These are phyloP conservation scores for Cephus nigrinus DNA, from an alignment of 2,888 invertebrate species.

Conservation along the genomic window DNA sequence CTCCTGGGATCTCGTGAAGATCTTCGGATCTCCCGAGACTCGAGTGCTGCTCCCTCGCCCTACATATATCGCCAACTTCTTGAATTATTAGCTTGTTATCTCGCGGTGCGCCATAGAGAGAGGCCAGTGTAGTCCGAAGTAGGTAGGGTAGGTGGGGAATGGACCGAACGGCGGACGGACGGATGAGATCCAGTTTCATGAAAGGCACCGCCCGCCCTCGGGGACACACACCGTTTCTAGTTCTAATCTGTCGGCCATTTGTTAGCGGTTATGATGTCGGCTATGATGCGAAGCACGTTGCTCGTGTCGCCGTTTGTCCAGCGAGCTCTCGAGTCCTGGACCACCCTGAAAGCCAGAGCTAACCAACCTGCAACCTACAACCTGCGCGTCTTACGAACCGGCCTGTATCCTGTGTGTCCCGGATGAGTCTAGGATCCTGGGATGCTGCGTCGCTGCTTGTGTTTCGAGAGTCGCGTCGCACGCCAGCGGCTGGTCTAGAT, in stretches of 20 bases:
- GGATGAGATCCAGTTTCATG: constrained; percentile 62
- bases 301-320: constrained; percentile 53
- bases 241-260: constrained; percentile 64
- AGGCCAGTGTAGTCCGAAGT: background rate
- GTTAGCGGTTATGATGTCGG: constrained; percentile 58
- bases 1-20: background rate
- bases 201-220: constrained; percentile 54
- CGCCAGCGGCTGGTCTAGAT: background rate
- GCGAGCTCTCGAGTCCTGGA: constrained; percentile 37
- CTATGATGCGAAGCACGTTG: constrained; percentile 47
- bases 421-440: no score
- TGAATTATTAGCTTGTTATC: constrained; percentile 63
- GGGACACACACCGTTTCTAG: constrained; percentile 46
- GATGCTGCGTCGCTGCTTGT: no score
- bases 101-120: constrained; percentile 21
- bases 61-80: constrained; percentile 52
- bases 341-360: constrained; percentile 50
- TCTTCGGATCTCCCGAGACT: background rate
- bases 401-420: no score
- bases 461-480: no score
- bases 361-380: constrained; percentile 35
- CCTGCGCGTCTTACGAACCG: constrained; percentile 8
- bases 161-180: constrained; percentile 1
- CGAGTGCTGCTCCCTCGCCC: constrained; percentile 12
- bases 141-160: background rate